Conservation (phyloP, 2,113 vertebrate species). For the Nothocercus julius region DNA sequence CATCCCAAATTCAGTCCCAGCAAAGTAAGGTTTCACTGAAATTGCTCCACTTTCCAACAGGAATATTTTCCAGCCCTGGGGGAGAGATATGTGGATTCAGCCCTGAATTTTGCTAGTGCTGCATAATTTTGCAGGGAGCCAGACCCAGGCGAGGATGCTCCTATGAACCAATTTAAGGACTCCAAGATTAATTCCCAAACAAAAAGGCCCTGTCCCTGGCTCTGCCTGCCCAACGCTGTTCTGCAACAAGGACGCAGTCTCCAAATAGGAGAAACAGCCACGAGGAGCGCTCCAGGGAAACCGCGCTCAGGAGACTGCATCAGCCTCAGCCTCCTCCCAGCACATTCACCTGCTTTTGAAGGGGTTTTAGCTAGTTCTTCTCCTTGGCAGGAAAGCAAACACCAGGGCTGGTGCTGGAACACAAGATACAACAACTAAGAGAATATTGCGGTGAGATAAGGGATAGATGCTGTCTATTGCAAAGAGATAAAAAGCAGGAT, state of each 20-base stretch:
- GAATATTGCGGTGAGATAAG: no score
- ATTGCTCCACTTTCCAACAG: neutral
- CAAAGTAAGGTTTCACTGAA: neutral
- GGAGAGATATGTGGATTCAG: no score
- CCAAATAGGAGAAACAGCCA: neutral
- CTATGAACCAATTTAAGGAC: neutral
- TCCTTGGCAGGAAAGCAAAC: neutral
- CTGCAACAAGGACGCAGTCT: neutral
- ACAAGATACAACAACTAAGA: no score
- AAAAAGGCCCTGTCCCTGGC: neutral
- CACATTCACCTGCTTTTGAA: neutral
- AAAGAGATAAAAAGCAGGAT: no score
- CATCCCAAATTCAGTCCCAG: no score
- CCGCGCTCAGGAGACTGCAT: neutral
- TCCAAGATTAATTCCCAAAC: neutral
- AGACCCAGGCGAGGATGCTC: neutral
- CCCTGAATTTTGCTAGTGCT: neutral
- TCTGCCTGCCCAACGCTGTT: neutral
- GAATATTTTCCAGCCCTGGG: neutral
- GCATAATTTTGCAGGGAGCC: neutral
- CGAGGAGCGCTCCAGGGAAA: neutral
- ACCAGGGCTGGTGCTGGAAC: no score
- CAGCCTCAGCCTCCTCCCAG: neutral
- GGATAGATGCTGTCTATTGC: no score
- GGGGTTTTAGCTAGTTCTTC: neutral